Conservation (phyloP, 2,888 invertebrate genomes). For the Brachylomia viminalis region DNA sequence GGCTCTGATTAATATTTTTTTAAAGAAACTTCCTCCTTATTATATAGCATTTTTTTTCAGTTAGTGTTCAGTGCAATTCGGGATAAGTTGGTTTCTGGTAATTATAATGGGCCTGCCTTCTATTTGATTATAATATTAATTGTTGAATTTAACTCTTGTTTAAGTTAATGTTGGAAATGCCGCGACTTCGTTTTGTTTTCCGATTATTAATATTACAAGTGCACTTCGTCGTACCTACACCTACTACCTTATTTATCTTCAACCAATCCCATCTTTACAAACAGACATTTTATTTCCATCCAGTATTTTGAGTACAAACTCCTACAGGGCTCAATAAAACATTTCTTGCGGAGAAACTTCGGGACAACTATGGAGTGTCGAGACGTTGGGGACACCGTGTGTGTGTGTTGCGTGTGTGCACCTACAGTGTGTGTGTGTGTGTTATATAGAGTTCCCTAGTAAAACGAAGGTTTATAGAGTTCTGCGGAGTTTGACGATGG, state of each 20-base stretch:
- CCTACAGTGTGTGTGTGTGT: neutral
- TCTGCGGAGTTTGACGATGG: neutral
- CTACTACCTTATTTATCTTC: neutral
- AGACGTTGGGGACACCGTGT: constrained; percentile 36
- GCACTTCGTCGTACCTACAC: neutral
- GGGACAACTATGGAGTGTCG: constrained; percentile 63
- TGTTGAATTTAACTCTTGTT: neutral
- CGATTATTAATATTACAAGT: neutral
- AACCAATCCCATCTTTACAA: neutral
- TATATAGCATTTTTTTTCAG: too few species aligned
- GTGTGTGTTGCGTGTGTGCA: constrained; percentile 18
- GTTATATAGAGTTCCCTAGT: constrained; percentile 39
- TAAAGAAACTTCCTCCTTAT: too few species aligned
- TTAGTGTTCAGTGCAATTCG: neutral
- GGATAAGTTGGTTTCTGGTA: neutral
- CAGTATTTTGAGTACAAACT: constrained; percentile 53
- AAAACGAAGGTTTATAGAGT: constrained; percentile 20
- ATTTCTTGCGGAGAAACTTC: constrained; percentile 65
- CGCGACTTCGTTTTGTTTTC: neutral
- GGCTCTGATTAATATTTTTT: neutral
- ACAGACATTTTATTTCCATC: constrained; percentile 41
- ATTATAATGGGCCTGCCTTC: neutral
- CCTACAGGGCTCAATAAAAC: constrained; percentile 61
- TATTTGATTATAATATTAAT: neutral
- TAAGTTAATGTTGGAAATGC: neutral